Conservation (phyloP, 2,113 vertebrate species). For the Phalacrocorax aristotelis region DNA sequence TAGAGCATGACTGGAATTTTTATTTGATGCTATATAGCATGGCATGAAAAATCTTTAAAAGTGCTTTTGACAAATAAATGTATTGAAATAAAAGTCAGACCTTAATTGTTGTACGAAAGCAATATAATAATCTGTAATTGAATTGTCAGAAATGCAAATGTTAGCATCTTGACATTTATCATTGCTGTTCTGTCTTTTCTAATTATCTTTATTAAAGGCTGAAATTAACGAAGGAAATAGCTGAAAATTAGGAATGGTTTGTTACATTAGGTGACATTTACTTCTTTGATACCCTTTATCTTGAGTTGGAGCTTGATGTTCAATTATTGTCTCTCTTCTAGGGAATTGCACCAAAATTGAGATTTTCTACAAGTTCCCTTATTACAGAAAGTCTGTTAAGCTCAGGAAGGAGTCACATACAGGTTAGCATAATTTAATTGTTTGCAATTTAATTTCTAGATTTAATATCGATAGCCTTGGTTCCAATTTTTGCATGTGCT, state of each 20-base stretch:
- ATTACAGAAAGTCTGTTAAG: conserved; percentile 85
- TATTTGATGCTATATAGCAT: conserved; percentile 11
- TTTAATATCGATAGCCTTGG: conserved; percentile 42
- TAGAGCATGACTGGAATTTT: conserved; percentile 13
- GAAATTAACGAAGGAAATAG: conserved; percentile 68
- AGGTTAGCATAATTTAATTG: conserved; percentile 73
- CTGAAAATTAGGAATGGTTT: conserved; percentile 66
- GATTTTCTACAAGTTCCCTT: conserved; percentile 87
- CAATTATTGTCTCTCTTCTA: conserved; percentile 74
- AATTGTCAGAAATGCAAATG: conserved; percentile 75
- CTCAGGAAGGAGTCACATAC: conserved; percentile 74
- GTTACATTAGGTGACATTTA: conserved; percentile 74
- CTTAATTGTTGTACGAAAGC: conserved; percentile 69
- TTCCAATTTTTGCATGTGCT: conserved; percentile 26
- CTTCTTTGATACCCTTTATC: conserved; percentile 67
- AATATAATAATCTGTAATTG: conserved; percentile 70
- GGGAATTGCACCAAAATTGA: conserved; percentile 93
- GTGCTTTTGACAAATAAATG: conserved; percentile 57
- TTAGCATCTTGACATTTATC: conserved; percentile 75
- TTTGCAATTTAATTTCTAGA: conserved; percentile 57
- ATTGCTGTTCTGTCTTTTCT: conserved; percentile 72
- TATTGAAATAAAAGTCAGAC: conserved; percentile 65
- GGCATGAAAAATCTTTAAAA: conserved; percentile 56
- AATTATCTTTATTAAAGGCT: conserved; percentile 76
- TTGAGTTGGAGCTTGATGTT: conserved; percentile 64